Conservation (phyloP, 2,888 invertebrate species). For the Eustalomyia histrio region DNA sequence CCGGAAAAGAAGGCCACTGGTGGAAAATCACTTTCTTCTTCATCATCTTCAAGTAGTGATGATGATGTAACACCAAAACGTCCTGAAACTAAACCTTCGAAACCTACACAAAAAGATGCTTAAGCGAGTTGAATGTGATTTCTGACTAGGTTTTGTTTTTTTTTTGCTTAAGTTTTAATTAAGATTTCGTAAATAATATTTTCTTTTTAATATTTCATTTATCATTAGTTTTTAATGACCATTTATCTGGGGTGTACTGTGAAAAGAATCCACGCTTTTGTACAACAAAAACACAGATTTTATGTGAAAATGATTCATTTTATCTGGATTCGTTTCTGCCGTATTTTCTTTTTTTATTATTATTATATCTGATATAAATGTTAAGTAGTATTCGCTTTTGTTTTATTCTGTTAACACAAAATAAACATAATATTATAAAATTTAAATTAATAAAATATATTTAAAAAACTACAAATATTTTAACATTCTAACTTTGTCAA, state of each 20-base stretch:
- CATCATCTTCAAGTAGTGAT: constrained; percentile 73
- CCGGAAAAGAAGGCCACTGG: constrained; percentile 79
- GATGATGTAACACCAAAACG: constrained; percentile 74
- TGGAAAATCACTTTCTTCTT: constrained; percentile 60
- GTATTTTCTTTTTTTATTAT: constrained; percentile 16
- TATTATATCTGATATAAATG: not conserved
- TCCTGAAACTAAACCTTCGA: constrained; percentile 73
- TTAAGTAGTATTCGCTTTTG: constrained; percentile 23
- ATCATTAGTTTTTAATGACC: not conserved
- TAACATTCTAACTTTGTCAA: too few relatives aligned
- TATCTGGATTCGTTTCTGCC: too few relatives aligned
- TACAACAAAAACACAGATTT: too few relatives aligned
- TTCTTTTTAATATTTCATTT: not conserved
- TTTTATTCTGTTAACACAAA: constrained; percentile 1
- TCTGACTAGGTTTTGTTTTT: not conserved
- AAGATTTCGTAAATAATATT: constrained; percentile 1
- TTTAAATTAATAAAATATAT: too few relatives aligned
- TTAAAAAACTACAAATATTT: too few relatives aligned
- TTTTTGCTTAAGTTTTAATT: constrained; percentile 21
- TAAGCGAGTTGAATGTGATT: not conserved
- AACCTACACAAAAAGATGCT: constrained; percentile 63
- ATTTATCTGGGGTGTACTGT: too few relatives aligned
- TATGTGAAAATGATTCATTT: constrained; percentile 12
- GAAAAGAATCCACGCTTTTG: too few relatives aligned
- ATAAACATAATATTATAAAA: not conserved